Base-by-base conservation (phyloP, 1,140 invertebrate species). In the Whitmania pigra region DNA sequence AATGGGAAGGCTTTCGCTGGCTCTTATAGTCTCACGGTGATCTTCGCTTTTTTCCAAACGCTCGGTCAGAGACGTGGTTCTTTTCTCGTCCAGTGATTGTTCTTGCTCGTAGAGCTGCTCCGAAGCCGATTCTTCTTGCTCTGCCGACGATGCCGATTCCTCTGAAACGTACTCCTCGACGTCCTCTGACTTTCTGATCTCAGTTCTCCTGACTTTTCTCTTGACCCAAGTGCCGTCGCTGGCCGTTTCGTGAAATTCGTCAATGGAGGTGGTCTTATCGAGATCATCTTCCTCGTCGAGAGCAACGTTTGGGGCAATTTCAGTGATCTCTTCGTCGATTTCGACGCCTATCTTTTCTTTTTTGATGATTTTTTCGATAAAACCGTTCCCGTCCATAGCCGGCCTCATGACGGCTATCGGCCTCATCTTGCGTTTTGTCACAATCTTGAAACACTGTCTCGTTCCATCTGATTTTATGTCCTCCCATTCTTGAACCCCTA, bases 181-280 rank as follows among this genome's bases (percentile, higher is more conserved):
- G 9, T 49, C 43, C 15, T 25, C 22, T 6, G 57, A 63, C 20
- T 15, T 63, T n/a, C 22, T 63, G 29, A 63, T 63, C 18, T 63
- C 57, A n/a, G 57, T 63, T 31, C 57, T 11, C 11, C 57, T 63
- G 15, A 73, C 73, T 25, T 53, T 71, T 31, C 68, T 73, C 36
- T 73, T 73, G 18, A 73, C 27, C 43, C 43, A 69, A 20, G 73
- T 73, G 7, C 73, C 73, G 66, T 73, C 73, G 31, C 27, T 27
- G 18, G 66, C 69, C 11, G 53, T 68, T 43, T 74, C 73, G 29
- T 74, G 53, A 29, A 53, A 63, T 40, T 74, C 71, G 13, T 74
- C 57, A 17, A 74, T 69, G 11, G 73, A 71, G 17, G 43, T 72
- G 49, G 67, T 49, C 17, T 31, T 73, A 36, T 71, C 67, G 7